Base-by-base conservation (phyloP, 2,888 invertebrate species). In the Glaucopsyche alexis region DNA sequence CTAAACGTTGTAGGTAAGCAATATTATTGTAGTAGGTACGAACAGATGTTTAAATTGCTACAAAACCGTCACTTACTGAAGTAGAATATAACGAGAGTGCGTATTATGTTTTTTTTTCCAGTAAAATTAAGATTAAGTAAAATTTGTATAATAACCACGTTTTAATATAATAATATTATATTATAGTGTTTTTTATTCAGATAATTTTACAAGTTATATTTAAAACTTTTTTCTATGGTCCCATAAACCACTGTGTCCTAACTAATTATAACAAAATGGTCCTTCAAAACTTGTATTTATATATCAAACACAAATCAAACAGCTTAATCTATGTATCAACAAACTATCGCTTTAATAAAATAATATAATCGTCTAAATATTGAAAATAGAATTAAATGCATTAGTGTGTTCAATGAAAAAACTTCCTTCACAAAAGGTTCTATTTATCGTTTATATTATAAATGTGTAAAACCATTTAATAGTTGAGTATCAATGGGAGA, bases 401-500 rank as follows among this genome's bases (percentile, higher is more conserved):
- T 91, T 92, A 93, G 90, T 90, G 87, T 84, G 81, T 79, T 85
- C 83, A 85, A 86, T 87, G 60, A 60, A 85, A 85, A 87, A 89
- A 85, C 87, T 81, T 73, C 73, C 72, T 75, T 77, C 81, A 91
- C 90, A 92, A 93, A 81, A 80, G 83, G 77, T 79, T 84, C 83
- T 91, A 92, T 93, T 92, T 93, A 91, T 87, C 87, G 89, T 89
- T 89, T 85, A 85, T 85, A 91, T 89, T 91, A 92, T 92, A 91
- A 91, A 93, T 92, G 92, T 92, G 91, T 93, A 93, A 92, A 92
- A 91, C 91, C 91, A 90, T 92, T 92, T 92, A 92, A 91, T 90
- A 86, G 87, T 84, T 83, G 84, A 87, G 85, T 88, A 89, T 92
- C 91, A 92, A 92, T 90, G 88, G 91, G 87, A 84, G 87, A 87